Evolutionary conservation across 2,113 vertebrate species (phyloP).

Genomic region (Fukomys damarensis): DNA sequence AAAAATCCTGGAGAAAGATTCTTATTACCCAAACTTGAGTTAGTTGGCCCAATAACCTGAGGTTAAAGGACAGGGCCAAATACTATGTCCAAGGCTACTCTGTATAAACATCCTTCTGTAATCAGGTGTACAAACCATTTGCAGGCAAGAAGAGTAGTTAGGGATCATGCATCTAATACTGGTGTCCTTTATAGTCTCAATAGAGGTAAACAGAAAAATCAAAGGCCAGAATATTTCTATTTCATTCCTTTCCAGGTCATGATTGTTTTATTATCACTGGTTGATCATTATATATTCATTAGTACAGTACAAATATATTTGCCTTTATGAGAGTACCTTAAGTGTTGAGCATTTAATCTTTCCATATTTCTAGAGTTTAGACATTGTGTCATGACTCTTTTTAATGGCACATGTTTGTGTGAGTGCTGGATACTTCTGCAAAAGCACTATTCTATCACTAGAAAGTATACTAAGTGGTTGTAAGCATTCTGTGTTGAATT

Average conservation of each 20-base stretch:
- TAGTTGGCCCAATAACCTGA: not conserved
- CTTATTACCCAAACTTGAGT: not conserved
- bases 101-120: not conserved
- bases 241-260: not conserved
- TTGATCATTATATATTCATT: not conserved
- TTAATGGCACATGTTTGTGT: not conserved
- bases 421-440: not conserved
- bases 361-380: not conserved
- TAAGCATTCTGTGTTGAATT: conserved; percentile 16
- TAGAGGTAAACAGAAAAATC: not conserved
- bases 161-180: not conserved
- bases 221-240: not conserved
- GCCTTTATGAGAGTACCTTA: not conserved
- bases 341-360: not conserved
- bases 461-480: not conserved
- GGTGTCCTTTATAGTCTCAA: not conserved
- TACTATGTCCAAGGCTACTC: not conserved
- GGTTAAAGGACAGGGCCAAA: not conserved
- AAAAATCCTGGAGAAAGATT: not conserved
- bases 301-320: not conserved
- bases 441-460: not conserved
- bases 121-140: not conserved
- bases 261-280: not conserved
- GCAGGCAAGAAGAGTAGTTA: not conserved
- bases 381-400: not conserved